These are phyloP conservation scores for Zaprionus inermis DNA, from an alignment of 1,140 invertebrate genomes.

Conservation along the genomic window DNA sequence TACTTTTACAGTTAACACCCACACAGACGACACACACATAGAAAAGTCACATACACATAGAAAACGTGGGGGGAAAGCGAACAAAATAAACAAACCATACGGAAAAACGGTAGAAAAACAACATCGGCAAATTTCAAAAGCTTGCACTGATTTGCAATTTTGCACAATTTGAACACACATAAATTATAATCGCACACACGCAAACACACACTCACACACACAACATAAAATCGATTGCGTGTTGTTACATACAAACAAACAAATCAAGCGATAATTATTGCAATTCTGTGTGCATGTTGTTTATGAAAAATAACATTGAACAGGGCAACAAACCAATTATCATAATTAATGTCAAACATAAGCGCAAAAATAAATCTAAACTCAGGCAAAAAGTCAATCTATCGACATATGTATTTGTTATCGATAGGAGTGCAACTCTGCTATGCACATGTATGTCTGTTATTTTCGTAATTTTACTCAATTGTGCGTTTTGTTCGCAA, in stretches of 20 bases:
- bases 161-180: conserved; percentile 14
- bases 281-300: conserved; percentile 19
- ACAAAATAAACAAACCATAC: conserved; percentile 17
- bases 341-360: background rate
- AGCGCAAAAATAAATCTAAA: background rate
- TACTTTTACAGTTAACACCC: conserved; percentile 26
- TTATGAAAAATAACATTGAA: background rate
- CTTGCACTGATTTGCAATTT: conserved; percentile 9
- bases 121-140: conserved; percentile 4
- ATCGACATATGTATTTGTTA: background rate
- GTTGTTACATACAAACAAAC: background rate
- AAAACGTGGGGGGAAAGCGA: background rate
- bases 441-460: too few species aligned
- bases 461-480: too few species aligned
- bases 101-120: background rate
- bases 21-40: conserved; percentile 19
- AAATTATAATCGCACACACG: conserved; percentile 6
- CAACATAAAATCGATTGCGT: conserved; percentile 2
- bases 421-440: background rate
- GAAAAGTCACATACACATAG: conserved; percentile 8
- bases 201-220: conserved; percentile 1
- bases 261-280: conserved; percentile 10
- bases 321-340: conserved; percentile 3
- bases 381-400: background rate
- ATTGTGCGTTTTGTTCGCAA: too few species aligned